phyloP scores from a whole-genome alignment of 1,140 invertebrate genomes.

The Nautilus pompilius region DNA sequence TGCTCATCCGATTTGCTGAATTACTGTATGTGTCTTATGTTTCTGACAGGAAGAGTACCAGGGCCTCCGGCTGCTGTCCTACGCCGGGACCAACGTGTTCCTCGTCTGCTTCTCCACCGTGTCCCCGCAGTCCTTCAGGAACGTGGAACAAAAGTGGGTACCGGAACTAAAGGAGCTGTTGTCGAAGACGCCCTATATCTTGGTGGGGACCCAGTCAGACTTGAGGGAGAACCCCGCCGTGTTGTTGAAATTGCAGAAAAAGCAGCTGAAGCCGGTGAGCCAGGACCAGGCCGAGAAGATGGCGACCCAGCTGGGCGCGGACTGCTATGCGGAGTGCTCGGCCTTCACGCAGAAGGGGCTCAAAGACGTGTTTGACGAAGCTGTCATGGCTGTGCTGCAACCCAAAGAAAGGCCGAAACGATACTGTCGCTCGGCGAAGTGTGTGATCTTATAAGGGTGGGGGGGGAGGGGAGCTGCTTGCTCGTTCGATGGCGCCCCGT shows the following conservation, averaged over 20 bases:
- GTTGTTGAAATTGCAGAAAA: constrained; percentile 80
- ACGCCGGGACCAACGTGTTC: constrained; percentile 98
- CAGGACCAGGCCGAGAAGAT: constrained; percentile 72
- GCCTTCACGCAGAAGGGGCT: too few relatives aligned
- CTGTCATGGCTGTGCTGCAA: too few relatives aligned
- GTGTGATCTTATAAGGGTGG: too few relatives aligned
- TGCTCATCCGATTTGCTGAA: too few relatives aligned
- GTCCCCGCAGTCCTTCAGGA: constrained; percentile 97
- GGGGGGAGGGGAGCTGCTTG: too few relatives aligned
- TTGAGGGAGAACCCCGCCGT: constrained; percentile 54
- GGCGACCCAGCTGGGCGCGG: constrained; percentile 68
- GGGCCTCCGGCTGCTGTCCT: constrained; percentile 85
- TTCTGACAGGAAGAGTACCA: constrained; percentile 94
- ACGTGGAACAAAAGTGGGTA: constrained; percentile 85
- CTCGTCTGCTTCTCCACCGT: constrained; percentile 99
- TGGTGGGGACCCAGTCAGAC: constrained; percentile 64
- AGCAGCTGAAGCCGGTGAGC: constrained; percentile 77
- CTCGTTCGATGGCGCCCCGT: too few relatives aligned
- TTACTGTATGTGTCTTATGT: too few relatives aligned
- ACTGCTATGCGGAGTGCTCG: constrained; percentile 87
- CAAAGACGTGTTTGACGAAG: too few relatives aligned
- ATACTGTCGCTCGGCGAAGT: too few relatives aligned
- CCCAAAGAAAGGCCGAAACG: too few relatives aligned
- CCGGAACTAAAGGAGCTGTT: constrained; percentile 66
- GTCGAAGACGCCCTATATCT: constrained; percentile 75